Evolutionary conservation across 2,797 vertebrate genomes (phyloP).

Genomic region (Semotilus atromaculatus): DNA sequence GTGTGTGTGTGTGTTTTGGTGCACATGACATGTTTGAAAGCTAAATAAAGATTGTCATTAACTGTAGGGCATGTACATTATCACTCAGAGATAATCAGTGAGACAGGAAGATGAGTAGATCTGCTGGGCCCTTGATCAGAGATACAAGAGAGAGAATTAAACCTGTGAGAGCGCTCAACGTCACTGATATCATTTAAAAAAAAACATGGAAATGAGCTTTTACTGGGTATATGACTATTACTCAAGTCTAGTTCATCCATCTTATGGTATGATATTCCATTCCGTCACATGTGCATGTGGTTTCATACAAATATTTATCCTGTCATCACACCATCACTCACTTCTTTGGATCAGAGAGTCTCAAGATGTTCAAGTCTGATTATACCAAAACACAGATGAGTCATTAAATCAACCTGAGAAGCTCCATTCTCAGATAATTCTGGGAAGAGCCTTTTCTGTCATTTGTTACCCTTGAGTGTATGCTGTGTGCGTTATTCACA

Average conservation of each 20-base stretch:
- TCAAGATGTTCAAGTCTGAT: slow-evolving; percentile 49
- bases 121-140: slow-evolving; percentile 37
- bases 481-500: not conserved
- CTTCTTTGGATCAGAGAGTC: slow-evolving; percentile 43
- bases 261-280: slow-evolving; percentile 47
- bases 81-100: slow-evolving; percentile 38
- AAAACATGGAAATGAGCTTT: slow-evolving; percentile 30
- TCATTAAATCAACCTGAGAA: slow-evolving; percentile 51
- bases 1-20: slow-evolving; percentile 34
- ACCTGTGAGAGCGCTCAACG: not conserved
- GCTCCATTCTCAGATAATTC: slow-evolving; percentile 25
- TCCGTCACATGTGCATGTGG: slow-evolving; percentile 48
- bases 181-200: slow-evolving; percentile 32
- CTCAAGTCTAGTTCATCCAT: slow-evolving; percentile 21
- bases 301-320: slow-evolving; percentile 54
- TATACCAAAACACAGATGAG: slow-evolving; percentile 54
- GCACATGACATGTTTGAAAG: slow-evolving; percentile 43
- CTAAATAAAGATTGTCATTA: slow-evolving; percentile 59
- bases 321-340: slow-evolving; percentile 54
- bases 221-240: slow-evolving; percentile 8
- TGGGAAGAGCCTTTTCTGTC: slow-evolving; percentile 33
- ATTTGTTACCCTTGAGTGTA: slow-evolving; percentile 11
- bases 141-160: not conserved
- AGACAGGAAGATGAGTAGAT: slow-evolving; percentile 39
- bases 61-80: slow-evolving; percentile 48